phyloP scores from a whole-genome alignment of 2,888 invertebrate genomes.

The Papilio demoleus region DNA sequence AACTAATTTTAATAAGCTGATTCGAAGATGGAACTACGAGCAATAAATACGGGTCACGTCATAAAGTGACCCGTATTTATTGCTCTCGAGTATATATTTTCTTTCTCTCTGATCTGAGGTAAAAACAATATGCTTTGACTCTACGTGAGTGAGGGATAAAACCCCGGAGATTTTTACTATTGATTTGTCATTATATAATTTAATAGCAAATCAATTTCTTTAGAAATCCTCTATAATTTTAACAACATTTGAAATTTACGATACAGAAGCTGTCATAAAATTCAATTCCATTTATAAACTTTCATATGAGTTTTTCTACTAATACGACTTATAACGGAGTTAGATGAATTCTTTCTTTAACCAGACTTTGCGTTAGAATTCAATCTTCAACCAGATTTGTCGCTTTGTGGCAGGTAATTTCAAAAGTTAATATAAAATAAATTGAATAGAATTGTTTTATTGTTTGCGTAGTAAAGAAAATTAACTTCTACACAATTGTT shows the following conservation, averaged over 20 bases:
- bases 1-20: no score
- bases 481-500: background rate
- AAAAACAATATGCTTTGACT: no score
- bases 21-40: no score
- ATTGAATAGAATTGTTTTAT: no score
- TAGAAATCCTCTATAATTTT: background rate
- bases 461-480: background rate
- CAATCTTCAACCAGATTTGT: conserved; percentile 17
- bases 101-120: no score
- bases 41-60: no score
- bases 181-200: no score
- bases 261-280: conserved; percentile 9
- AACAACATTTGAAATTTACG: background rate
- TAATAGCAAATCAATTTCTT: no score
- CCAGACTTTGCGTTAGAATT: conserved; percentile 7
- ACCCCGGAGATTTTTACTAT: no score
- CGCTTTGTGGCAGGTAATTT: conserved; percentile 19
- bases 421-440: background rate
- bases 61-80: no score
- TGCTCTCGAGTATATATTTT: no score
- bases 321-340: conserved; percentile 25
- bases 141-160: no score
- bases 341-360: conserved; percentile 33
- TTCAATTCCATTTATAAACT: conserved; percentile 27
- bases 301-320: conserved; percentile 21